These are phyloP conservation scores for Sebastes hubbsi DNA, from an alignment of 2,797 vertebrate species.

Conservation along the genomic window DNA sequence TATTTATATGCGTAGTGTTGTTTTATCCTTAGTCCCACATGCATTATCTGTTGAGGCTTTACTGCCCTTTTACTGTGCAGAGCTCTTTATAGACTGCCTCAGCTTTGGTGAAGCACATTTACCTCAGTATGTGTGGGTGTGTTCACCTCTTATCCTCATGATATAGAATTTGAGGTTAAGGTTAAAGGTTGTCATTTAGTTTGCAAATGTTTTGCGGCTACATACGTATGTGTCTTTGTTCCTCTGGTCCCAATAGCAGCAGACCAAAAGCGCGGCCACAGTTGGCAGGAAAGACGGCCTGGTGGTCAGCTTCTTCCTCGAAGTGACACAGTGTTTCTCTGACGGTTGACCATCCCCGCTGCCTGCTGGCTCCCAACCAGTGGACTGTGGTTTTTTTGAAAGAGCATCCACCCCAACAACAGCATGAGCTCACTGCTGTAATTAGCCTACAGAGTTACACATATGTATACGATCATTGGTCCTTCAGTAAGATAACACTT, in stretches of 20 bases:
- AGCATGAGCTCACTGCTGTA: conserved; percentile 59
- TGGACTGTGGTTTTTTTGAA: conserved; percentile 55
- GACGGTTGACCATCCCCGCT: conserved; percentile 56
- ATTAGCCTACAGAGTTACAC: conserved; percentile 38
- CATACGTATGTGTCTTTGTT: conserved; percentile 51
- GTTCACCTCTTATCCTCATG: conserved; percentile 37
- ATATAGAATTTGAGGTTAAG: conserved; percentile 67
- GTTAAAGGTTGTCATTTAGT: conserved; percentile 62
- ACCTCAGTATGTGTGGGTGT: conserved; percentile 39
- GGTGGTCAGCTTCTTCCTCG: conserved; percentile 74
- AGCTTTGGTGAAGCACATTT: conserved; percentile 7
- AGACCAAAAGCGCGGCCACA: conserved; percentile 45
- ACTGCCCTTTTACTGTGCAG: neutral
- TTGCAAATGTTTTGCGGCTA: conserved; percentile 44
- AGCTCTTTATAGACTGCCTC: conserved; percentile 2
- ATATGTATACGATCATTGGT: conserved; percentile 33
- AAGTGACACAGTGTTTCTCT: conserved; percentile 70
- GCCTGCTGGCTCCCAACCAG: conserved; percentile 48
- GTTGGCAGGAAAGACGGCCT: conserved; percentile 43
- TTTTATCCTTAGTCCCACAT: conserved; percentile 2
- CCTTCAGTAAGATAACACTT: conserved; percentile 27
- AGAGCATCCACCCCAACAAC: conserved; percentile 56
- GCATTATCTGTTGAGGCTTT: conserved; percentile 10
- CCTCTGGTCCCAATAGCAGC: conserved; percentile 42
- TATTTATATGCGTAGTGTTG: neutral